A percentile compares a stretch with the other conserved stretches of the same genome.
phyloP scores from a whole-genome alignment of 2,113 vertebrate genomes.

The Triplophysa siluroides region DNA sequence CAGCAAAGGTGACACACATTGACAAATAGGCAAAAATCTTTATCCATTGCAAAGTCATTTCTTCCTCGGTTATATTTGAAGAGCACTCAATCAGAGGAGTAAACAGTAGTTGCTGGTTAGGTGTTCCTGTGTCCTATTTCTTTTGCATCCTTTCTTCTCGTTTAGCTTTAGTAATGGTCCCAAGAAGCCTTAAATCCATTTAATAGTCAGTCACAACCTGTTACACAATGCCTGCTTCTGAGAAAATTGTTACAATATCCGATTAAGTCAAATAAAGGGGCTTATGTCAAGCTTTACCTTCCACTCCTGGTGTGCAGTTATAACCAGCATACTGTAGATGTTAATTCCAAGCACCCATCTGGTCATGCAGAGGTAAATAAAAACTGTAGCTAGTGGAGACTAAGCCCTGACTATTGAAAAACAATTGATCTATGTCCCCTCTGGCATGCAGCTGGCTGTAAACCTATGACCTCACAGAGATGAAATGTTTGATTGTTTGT shows the following conservation, averaged over 20 bases:
- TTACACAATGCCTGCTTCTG: slow-evolving; percentile 30
- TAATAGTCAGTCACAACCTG: slow-evolving; percentile 13
- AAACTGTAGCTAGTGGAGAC: neutral
- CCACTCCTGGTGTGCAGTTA: slow-evolving; percentile 18
- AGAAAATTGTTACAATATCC: slow-evolving; percentile 36
- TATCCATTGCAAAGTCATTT: slow-evolving; percentile 42
- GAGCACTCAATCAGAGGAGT: neutral
- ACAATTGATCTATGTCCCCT: slow-evolving; percentile 39
- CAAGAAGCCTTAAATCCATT: slow-evolving; percentile 37
- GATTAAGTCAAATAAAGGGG: slow-evolving; percentile 12
- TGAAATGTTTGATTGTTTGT: slow-evolving; percentile 70
- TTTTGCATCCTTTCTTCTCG: neutral
- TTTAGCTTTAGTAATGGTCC: neutral
- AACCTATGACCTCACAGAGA: slow-evolving; percentile 63
- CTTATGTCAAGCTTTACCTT: neutral
- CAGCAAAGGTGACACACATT: slow-evolving; percentile 13
- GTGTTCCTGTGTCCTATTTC: neutral
- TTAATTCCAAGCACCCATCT: slow-evolving; percentile 18
- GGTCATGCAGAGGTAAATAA: neutral
- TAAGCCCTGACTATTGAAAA: neutral
- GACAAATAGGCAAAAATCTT: slow-evolving; percentile 30
- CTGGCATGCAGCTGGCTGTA: slow-evolving; percentile 38
- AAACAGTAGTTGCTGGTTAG: neutral
- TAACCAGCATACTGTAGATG: slow-evolving; percentile 34
- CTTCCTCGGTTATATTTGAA: neutral